These are phyloP conservation scores for Xestia sexstrigata DNA, from an alignment of 2,888 invertebrate genomes.

Conservation along the genomic window DNA sequence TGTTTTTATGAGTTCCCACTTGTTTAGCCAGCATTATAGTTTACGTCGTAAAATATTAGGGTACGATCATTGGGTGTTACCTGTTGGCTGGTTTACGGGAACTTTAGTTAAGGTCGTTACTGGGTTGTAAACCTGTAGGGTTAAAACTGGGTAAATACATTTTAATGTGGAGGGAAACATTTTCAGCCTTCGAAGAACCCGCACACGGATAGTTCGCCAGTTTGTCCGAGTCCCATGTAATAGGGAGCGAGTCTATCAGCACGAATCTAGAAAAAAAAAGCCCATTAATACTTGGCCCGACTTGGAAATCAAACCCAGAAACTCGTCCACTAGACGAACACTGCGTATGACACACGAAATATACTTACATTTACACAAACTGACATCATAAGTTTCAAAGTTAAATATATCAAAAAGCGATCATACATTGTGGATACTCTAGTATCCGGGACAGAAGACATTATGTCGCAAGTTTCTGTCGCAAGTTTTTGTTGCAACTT, in stretches of 20 bases:
- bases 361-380: not conserved
- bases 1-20: constrained; percentile 54
- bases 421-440: not conserved
- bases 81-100: constrained; percentile 33
- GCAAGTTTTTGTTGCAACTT: constrained; percentile 38
- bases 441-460: not conserved
- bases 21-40: constrained; percentile 58
- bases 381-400: not conserved
- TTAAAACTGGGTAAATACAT: constrained; percentile 5
- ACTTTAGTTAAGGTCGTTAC: constrained; percentile 35
- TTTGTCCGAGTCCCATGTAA: not conserved
- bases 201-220: too few species aligned
- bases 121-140: constrained; percentile 5
- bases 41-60: constrained; percentile 54
- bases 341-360: not conserved
- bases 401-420: not conserved
- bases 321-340: not conserved
- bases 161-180: not conserved
- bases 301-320: not conserved
- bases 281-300: not conserved
- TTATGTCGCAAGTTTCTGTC: constrained; percentile 34
- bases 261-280: not conserved
- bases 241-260: not conserved
- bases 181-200: not conserved
- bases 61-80: constrained; percentile 39